Evolutionary conservation across 2,888 invertebrate species (phyloP), one percentile per base, ranked within the genome.

Genomic region (Nesidiocoris tenuis): DNA sequence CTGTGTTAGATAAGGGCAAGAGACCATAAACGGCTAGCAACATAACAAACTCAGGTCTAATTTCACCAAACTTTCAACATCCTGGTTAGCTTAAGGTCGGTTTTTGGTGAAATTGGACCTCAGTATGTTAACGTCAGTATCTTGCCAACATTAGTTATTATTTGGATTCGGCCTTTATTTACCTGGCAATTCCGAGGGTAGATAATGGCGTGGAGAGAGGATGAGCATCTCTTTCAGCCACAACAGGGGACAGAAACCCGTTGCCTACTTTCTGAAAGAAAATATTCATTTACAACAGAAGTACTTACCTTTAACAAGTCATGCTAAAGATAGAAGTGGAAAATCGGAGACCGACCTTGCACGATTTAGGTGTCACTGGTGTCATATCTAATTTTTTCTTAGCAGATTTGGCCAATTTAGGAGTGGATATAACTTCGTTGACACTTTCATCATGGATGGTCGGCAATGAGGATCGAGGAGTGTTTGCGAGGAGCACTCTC

Each of bases 201-300:
- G 72, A 72, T 3, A 61, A 72, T 54, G 72, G 72, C 9, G 72
- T 72, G 12, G 72, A 17, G 17, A 61, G 19, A 24, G 24, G 24
- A 2, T 54, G 18, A 0, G 19, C 63, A n/a, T 61, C 72, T 63
- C 78, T 76, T 25, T 77, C 78, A 22, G 64, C 67, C 1, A 75
- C 76, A 21, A 74, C 75, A 39, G 80, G 82, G 83, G 80, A 70
- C 17, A 78, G 66, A 76, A 76, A 77, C 2, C 78, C 78, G 21
- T 76, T 75, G n/a, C 77, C 76, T 21, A 78, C 76, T 72, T 66
- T 77, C 78, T 78, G 70, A 0, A 66, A 25, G 18, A 25, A 7
- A 39, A 39, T 39, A 39, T 12, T 39, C 3, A 12, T 39, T 59
- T 59, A 18, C 61, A 59, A 18, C 7, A 17, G 61, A n/a, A n/a